Evolutionary conservation across 2,888 invertebrate species (phyloP).

Genomic region (Gerosis bhagava): DNA sequence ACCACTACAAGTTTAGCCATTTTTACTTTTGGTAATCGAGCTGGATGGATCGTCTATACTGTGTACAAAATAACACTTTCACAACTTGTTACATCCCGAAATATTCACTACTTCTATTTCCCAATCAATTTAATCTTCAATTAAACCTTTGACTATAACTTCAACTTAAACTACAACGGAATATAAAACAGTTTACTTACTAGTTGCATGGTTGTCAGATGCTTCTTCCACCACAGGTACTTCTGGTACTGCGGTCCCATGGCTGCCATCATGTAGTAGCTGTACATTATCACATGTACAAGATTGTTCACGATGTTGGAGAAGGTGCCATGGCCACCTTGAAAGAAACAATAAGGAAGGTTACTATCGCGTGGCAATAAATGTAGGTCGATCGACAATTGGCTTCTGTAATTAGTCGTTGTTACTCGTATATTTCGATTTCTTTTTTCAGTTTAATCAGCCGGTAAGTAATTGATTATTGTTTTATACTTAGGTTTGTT

Average conservation of each 20-base stretch:
- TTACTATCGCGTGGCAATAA: slow-evolving; percentile 8
- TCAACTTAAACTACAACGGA: no score
- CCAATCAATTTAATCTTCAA: no score
- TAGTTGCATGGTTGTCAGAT: slow-evolving; percentile 92
- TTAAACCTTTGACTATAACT: no score
- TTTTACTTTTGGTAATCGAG: no score
- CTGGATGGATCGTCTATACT: no score
- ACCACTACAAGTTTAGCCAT: no score
- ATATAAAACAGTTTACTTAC: slow-evolving; percentile 74
- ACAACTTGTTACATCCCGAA: no score
- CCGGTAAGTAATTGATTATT: no score
- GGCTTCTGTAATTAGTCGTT: slow-evolving; percentile 14
- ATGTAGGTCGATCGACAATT: slow-evolving; percentile 17
- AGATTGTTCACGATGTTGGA: slow-evolving; percentile 93
- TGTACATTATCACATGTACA: slow-evolving; percentile 94
- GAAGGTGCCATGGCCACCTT: slow-evolving; percentile 94
- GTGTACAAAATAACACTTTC: no score
- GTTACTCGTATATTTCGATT: neutral
- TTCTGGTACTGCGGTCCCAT: slow-evolving; percentile 93
- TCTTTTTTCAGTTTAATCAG: no score
- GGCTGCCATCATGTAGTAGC: slow-evolving; percentile 93
- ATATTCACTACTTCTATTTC: no score
- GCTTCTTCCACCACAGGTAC: slow-evolving; percentile 95
- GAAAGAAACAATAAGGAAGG: slow-evolving; percentile 16
- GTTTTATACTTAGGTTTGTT: no score